Evolutionary conservation across 1,140 invertebrate species (phyloP).

Genomic region (Lordiphosa mommai): DNA sequence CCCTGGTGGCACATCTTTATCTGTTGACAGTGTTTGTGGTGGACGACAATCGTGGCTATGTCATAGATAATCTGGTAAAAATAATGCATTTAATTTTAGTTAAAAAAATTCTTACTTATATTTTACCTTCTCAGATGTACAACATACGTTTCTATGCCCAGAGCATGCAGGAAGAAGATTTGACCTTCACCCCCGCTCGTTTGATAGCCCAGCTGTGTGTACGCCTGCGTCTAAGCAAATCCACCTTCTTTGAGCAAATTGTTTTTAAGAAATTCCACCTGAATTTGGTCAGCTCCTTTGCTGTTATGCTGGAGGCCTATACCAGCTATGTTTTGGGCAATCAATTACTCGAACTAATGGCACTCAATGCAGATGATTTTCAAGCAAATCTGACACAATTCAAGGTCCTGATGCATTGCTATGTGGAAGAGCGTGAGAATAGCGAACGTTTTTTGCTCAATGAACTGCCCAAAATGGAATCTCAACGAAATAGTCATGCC

Average conservation of each 20-base stretch:
- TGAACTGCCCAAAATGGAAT: conserved; percentile 58
- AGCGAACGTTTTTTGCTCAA: conserved; percentile 58
- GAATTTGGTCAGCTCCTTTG: conserved; percentile 50
- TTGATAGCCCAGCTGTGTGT: conserved; percentile 67
- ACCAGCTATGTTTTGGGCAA: conserved; percentile 70
- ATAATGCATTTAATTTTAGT: neutral
- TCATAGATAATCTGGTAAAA: conserved; percentile 67
- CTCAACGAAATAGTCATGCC: conserved; percentile 48
- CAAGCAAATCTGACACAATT: conserved; percentile 38
- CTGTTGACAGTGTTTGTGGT: conserved; percentile 57
- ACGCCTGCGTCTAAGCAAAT: conserved; percentile 39
- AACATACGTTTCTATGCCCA: conserved; percentile 68
- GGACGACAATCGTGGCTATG: conserved; percentile 65
- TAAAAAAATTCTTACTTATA: neutral
- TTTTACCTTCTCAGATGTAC: conserved; percentile 39
- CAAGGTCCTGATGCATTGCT: conserved; percentile 53
- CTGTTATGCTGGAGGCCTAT: conserved; percentile 66
- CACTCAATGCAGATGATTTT: conserved; percentile 67
- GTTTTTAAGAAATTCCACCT: conserved; percentile 53
- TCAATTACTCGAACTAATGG: conserved; percentile 63
- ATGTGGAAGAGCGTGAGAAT: conserved; percentile 58
- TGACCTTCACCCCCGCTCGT: conserved; percentile 56
- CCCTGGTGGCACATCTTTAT: conserved; percentile 57
- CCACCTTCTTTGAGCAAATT: conserved; percentile 63
- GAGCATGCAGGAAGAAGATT: conserved; percentile 49